A percentile compares a stretch with the other conserved stretches of the same genome.
Evolutionary conservation across 2,888 invertebrate genomes (phyloP).

Genomic region (Lasioglossum oenotherae): DNA sequence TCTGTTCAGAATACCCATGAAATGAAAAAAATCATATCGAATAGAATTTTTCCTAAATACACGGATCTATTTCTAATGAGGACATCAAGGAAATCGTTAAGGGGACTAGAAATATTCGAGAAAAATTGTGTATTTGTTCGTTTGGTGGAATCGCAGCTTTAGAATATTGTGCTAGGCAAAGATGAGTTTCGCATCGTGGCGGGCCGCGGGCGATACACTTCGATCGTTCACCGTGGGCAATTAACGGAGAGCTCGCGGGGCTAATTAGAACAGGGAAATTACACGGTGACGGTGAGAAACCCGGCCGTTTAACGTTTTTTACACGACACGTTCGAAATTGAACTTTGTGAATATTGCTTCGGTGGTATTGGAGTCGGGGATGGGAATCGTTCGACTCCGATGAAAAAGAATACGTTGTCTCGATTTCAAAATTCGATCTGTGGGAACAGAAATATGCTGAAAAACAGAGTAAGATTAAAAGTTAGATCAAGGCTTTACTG

Average conservation of each 20-base stretch:
- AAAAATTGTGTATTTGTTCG: background rate
- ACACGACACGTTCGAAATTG: background rate
- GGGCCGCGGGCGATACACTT: constrained; percentile 30
- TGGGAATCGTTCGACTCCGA: background rate
- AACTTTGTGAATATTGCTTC: background rate
- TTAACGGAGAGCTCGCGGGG: background rate
- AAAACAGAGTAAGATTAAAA: too few species aligned
- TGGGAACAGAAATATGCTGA: too few species aligned
- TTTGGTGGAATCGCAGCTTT: background rate
- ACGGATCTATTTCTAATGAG: too few species aligned
- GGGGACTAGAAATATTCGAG: background rate
- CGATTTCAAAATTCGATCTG: too few species aligned
- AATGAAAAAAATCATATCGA: too few species aligned
- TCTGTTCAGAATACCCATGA: too few species aligned
- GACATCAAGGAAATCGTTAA: too few species aligned
- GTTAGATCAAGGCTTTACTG: too few species aligned
- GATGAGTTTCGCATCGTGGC: background rate
- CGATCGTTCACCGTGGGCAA: constrained; percentile 31
- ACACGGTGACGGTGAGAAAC: constrained; percentile 10
- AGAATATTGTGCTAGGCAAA: background rate
- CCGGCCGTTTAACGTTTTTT: constrained; percentile 4
- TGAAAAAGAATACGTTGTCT: background rate
- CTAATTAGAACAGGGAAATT: constrained; percentile 42
- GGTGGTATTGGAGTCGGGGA: background rate
- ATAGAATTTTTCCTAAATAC: too few species aligned